Percentiles rank a stretch among this genome's conserved stretches.
phyloP scores from a whole-genome alignment of 2,888 invertebrate genomes.

The Carabus problematicus region DNA sequence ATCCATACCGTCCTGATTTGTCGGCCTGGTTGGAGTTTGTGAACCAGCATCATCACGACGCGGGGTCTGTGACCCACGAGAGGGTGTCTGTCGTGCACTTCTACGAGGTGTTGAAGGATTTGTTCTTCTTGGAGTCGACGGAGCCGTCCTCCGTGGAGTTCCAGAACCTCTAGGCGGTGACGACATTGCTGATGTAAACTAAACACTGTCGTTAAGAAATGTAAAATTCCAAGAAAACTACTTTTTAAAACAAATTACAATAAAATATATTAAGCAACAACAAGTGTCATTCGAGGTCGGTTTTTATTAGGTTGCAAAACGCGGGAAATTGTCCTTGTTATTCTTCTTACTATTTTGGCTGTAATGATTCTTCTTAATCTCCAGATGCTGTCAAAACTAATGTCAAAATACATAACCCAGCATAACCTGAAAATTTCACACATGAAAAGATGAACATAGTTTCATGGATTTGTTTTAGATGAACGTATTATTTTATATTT shows the following conservation, averaged over 20 bases:
- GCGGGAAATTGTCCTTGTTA: conserved; percentile 6
- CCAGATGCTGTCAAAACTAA: too few species aligned
- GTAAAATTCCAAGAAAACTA: not conserved
- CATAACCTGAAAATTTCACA: too few species aligned
- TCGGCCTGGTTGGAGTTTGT: conserved; percentile 24
- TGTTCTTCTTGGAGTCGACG: conserved; percentile 45
- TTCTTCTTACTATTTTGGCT: not conserved
- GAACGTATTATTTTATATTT: too few species aligned
- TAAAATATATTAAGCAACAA: not conserved
- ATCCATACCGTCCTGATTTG: conserved; percentile 46
- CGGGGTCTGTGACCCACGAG: conserved; percentile 36
- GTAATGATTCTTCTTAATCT: too few species aligned
- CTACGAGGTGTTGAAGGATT: conserved; percentile 43
- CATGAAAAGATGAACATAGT: too few species aligned
- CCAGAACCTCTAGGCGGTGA: conserved; percentile 43
- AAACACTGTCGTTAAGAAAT: not conserved
- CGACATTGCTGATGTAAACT: conserved; percentile 23
- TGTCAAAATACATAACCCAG: too few species aligned
- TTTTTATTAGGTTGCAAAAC: conserved; percentile 7
- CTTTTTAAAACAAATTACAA: not conserved
- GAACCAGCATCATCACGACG: conserved; percentile 33
- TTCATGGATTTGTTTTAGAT: too few species aligned
- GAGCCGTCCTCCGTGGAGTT: conserved; percentile 44
- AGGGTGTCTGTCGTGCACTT: conserved; percentile 14
- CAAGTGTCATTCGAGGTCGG: not conserved